phyloP scores from a whole-genome alignment of 35 echinoderm and acorn worm species.

The Ptychodera flava region DNA sequence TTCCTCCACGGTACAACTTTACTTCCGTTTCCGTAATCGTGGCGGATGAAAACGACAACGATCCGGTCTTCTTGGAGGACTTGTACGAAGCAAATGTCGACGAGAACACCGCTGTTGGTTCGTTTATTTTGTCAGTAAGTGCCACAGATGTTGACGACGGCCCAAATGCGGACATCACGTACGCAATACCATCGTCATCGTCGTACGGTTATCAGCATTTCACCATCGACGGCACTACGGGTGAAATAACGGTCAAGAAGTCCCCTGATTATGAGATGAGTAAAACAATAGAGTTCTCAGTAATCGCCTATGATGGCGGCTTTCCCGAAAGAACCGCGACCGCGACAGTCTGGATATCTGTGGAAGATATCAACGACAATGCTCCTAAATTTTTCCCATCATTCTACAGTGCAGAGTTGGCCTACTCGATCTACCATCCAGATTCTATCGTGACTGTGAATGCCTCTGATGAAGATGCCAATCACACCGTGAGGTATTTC shows the following conservation, averaged over 20 bases:
- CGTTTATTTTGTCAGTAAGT: not conserved
- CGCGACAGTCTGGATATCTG: not conserved
- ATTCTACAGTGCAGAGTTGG: not conserved
- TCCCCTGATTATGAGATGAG: not conserved
- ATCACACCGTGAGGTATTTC: not conserved
- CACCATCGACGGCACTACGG: not conserved
- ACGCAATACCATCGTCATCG: not conserved
- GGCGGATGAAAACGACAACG: not conserved
- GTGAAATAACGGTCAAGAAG: not conserved
- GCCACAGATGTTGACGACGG: not conserved
- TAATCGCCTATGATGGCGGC: not conserved
- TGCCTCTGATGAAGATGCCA: constrained; percentile 50
- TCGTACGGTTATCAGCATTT: not conserved
- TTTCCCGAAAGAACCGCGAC: not conserved
- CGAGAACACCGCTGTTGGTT: not conserved
- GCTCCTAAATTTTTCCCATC: not conserved
- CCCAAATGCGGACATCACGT: not conserved
- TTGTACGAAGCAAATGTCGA: not conserved
- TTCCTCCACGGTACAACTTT: not conserved
- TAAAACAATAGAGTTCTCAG: not conserved
- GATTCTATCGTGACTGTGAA: constrained; percentile 49
- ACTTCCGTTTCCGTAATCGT: not conserved
- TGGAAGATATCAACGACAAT: not conserved
- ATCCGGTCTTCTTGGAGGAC: not conserved
- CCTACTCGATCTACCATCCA: not conserved